Evolutionary conservation across 2,797 vertebrate genomes (phyloP).

Genomic region (Lerista edwardsae): DNA sequence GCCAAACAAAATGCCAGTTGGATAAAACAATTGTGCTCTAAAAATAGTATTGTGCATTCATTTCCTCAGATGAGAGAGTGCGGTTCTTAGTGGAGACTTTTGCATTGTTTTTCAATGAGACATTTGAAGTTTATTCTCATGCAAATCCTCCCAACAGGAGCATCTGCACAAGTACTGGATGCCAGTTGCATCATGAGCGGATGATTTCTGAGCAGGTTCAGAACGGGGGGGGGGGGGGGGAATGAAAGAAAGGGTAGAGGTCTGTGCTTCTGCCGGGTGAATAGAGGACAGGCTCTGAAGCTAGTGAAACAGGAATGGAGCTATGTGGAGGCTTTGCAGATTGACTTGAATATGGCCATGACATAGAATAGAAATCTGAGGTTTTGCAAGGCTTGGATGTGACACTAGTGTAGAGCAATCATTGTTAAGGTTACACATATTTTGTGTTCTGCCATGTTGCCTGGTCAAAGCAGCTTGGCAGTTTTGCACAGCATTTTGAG

Average conservation of each 20-base stretch:
- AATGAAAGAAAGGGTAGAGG: not conserved
- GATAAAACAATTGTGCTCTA: not conserved
- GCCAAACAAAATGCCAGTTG: not conserved
- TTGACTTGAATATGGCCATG: not conserved
- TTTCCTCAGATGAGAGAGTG: not conserved
- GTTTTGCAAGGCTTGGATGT: not conserved
- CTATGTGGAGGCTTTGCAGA: not conserved
- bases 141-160: slow-evolving; percentile 38
- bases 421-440: too few relatives aligned
- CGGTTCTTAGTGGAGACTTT: slow-evolving; percentile 3
- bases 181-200: slow-evolving; percentile 9
- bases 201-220: not conserved
- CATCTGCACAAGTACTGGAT: slow-evolving; percentile 31
- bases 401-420: not conserved
- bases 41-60: not conserved
- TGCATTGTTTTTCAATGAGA: slow-evolving; percentile 18
- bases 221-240: not conserved
- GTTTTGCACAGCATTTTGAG: not conserved
- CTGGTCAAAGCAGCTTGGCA: not conserved
- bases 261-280: not conserved
- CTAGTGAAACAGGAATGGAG: not conserved
- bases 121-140: slow-evolving; percentile 35
- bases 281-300: not conserved
- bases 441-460: not conserved
- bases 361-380: not conserved